Evolutionary conservation across 2,113 vertebrate genomes (phyloP).

Genomic region (Leucosticte australis): DNA sequence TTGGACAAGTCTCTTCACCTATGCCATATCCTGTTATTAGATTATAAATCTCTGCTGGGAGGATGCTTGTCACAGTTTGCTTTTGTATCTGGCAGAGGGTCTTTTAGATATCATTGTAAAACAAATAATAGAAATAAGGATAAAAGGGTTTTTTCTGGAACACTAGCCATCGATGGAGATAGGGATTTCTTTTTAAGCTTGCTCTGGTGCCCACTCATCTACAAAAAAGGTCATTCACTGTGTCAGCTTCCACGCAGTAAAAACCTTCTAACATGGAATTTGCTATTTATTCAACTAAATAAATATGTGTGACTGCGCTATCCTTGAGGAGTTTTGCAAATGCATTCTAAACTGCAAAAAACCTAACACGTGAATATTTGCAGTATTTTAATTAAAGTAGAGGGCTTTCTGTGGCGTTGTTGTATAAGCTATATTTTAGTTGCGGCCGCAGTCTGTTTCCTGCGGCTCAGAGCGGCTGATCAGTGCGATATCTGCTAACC

Average conservation of each 20-base stretch:
- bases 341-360: neutral
- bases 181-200: neutral
- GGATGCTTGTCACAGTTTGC: neutral
- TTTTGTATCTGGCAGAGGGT: neutral
- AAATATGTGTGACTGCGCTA: neutral
- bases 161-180: neutral
- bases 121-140: slow-evolving; percentile 12
- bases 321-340: neutral
- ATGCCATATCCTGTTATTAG: slow-evolving; percentile 55
- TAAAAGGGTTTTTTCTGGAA: neutral
- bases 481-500: neutral
- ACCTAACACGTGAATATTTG: rapidly evolving
- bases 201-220: neutral
- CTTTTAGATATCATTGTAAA: neutral
- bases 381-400: neutral
- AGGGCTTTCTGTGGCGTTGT: neutral
- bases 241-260: neutral
- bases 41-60: slow-evolving; percentile 58
- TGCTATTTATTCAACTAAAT: neutral
- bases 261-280: neutral
- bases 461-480: neutral
- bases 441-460: neutral
- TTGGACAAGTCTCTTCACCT: slow-evolving; percentile 55
- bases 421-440: neutral
- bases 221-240: neutral